A percentile compares a stretch with the other conserved stretches of the same genome.
Conservation (phyloP, 2,888 invertebrate genomes). For the Callinectes sapidus region DNA sequence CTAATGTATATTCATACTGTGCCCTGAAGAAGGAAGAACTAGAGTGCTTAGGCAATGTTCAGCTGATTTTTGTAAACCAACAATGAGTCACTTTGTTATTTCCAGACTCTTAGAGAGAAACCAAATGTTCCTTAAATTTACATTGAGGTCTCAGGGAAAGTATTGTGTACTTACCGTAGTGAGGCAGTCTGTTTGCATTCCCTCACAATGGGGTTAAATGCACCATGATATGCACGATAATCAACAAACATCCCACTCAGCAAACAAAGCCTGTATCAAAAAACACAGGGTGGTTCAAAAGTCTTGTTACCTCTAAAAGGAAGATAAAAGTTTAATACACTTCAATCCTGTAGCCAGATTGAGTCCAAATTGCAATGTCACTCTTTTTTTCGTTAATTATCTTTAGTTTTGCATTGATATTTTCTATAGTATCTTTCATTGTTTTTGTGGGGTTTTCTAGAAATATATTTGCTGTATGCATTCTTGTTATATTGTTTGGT, state of each 20-base stretch:
- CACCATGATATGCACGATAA: slow-evolving; percentile 15
- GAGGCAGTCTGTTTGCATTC: slow-evolving; percentile 2
- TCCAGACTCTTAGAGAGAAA: not conserved
- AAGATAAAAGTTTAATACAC: not conserved
- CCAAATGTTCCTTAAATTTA: slow-evolving; percentile 32
- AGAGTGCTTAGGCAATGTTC: not conserved
- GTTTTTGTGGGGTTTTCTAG: too few relatives aligned
- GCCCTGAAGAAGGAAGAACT: slow-evolving; percentile 5
- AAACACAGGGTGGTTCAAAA: not conserved
- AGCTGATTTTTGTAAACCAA: slow-evolving; percentile 6
- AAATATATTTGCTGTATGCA: too few relatives aligned
- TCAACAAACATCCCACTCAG: slow-evolving; percentile 22
- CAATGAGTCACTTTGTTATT: not conserved
- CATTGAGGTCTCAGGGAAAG: slow-evolving; percentile 30
- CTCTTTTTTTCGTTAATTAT: not conserved
- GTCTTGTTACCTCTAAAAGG: not conserved
- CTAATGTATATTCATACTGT: not conserved
- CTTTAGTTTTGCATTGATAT: too few relatives aligned
- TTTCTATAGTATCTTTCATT: too few relatives aligned
- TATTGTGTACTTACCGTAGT: slow-evolving; percentile 31
- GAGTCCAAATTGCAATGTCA: not conserved
- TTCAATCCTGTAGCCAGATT: not conserved
- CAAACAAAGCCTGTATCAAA: slow-evolving; percentile 30
- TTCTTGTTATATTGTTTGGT: too few relatives aligned
- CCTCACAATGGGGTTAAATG: not conserved